These are phyloP conservation scores for Acanthoscelides obtectus DNA, from an alignment of 2,888 invertebrate species.

Conservation along the genomic window DNA sequence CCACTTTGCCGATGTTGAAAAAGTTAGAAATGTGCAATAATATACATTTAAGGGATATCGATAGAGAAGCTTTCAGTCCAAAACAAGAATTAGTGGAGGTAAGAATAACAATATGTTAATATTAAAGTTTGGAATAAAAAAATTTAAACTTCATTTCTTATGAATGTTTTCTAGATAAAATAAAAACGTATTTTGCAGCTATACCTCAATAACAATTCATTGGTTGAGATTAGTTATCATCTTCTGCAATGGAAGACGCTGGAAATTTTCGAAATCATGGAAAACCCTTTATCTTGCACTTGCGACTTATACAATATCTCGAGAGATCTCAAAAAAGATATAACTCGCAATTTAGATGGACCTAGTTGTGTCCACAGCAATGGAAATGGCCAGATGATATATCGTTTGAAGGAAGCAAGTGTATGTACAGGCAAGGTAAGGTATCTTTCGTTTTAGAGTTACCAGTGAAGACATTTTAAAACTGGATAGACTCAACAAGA, in stretches of 20 bases:
- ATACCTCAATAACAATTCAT: slow-evolving; percentile 58
- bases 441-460: not conserved
- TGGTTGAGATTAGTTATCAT: slow-evolving; percentile 53
- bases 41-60: slow-evolving; percentile 45
- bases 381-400: slow-evolving; percentile 25
- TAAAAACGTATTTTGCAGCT: slow-evolving; percentile 52
- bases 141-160: too few relatives aligned
- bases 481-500: not conserved
- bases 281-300: slow-evolving; percentile 64
- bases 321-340: slow-evolving; percentile 25
- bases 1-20: slow-evolving; percentile 32
- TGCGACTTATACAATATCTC: slow-evolving; percentile 50
- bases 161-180: too few relatives aligned
- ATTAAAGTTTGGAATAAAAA: too few relatives aligned
- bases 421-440: not conserved
- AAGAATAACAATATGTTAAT: slow-evolving; percentile 25
- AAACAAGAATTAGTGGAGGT: slow-evolving; percentile 55
- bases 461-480: not conserved
- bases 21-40: slow-evolving; percentile 38
- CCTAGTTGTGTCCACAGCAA: slow-evolving; percentile 36
- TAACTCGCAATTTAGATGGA: slow-evolving; percentile 31
- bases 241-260: slow-evolving; percentile 55
- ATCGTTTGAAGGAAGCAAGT: slow-evolving; percentile 22
- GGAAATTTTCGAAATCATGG: slow-evolving; percentile 53
- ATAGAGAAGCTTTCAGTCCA: slow-evolving; percentile 55